Percentiles rank a stretch among this genome's conserved stretches.
phyloP scores from a whole-genome alignment of 2,113 vertebrate species.

The Phyllopteryx taeniolatus region DNA sequence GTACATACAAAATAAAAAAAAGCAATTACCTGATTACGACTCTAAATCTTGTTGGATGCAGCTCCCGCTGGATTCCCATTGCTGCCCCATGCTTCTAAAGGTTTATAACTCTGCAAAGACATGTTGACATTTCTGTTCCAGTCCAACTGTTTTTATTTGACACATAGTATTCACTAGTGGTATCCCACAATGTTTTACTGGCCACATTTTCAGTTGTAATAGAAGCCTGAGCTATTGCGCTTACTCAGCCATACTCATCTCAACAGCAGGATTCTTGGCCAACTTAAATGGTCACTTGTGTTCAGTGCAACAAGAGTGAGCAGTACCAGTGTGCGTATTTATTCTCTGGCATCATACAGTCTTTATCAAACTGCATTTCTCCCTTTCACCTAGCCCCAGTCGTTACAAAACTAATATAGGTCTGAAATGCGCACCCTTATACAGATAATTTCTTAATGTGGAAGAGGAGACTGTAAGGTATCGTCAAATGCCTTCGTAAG shows the following conservation, averaged over 20 bases:
- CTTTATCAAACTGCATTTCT: not conserved
- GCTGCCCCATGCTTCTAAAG: not conserved
- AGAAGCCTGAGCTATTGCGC: not conserved
- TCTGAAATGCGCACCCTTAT: not conserved
- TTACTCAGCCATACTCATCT: not conserved
- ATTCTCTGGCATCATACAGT: not conserved
- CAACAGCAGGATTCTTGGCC: too few relatives aligned
- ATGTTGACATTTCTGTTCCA: slow-evolving; percentile 1
- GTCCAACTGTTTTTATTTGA: not conserved
- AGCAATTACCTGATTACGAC: too few relatives aligned
- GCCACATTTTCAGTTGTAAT: not conserved
- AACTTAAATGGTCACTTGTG: not conserved
- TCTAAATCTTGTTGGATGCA: too few relatives aligned
- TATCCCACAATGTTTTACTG: not conserved
- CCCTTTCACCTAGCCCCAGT: not conserved
- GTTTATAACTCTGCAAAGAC: slow-evolving; percentile 4
- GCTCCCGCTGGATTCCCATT: too few relatives aligned
- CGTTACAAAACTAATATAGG: not conserved
- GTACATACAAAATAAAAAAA: too few relatives aligned
- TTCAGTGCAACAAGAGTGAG: not conserved
- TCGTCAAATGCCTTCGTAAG: not conserved
- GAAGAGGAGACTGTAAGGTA: not conserved
- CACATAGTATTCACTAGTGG: not conserved
- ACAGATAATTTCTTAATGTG: not conserved
- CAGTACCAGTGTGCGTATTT: not conserved